Percentiles rank a stretch among this genome's conserved stretches.
Conservation (phyloP, 2,113 vertebrate species). For the Dasyurus viverrinus region DNA sequence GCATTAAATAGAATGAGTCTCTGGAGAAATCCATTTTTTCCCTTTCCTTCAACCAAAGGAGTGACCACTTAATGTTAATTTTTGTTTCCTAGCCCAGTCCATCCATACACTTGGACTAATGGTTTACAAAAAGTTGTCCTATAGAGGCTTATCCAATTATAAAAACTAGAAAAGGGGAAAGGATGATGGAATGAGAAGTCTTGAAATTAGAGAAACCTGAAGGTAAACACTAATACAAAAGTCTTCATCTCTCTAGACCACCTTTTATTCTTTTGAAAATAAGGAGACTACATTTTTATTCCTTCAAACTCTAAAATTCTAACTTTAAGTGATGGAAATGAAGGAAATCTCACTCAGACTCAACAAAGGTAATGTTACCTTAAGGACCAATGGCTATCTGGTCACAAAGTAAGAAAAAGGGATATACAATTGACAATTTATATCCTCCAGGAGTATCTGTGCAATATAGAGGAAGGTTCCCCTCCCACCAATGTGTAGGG, state of each 20-base stretch:
- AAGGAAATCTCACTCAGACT: neutral
- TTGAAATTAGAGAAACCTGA: neutral
- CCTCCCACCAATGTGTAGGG: neutral
- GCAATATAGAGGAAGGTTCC: neutral
- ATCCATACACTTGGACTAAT: neutral
- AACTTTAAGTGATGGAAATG: neutral
- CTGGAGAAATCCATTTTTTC: neutral
- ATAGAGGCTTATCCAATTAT: neutral
- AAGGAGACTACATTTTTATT: neutral
- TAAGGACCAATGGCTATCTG: neutral
- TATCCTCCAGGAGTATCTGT: neutral
- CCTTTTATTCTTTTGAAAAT: neutral
- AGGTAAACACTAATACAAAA: neutral
- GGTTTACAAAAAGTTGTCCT: neutral
- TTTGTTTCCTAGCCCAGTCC: neutral
- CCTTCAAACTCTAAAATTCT: neutral
- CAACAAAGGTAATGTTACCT: neutral
- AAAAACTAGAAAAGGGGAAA: neutral
- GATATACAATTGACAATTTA: neutral
- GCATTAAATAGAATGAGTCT: neutral
- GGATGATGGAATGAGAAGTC: neutral
- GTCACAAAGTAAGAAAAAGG: neutral
- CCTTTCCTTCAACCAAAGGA: neutral
- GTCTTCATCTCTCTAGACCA: neutral
- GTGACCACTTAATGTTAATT: neutral